A percentile compares a stretch with the other conserved stretches of the same genome.
These are phyloP conservation scores for Eupithecia subfuscata DNA, from an alignment of 2,888 invertebrate species.

Conservation along the genomic window DNA sequence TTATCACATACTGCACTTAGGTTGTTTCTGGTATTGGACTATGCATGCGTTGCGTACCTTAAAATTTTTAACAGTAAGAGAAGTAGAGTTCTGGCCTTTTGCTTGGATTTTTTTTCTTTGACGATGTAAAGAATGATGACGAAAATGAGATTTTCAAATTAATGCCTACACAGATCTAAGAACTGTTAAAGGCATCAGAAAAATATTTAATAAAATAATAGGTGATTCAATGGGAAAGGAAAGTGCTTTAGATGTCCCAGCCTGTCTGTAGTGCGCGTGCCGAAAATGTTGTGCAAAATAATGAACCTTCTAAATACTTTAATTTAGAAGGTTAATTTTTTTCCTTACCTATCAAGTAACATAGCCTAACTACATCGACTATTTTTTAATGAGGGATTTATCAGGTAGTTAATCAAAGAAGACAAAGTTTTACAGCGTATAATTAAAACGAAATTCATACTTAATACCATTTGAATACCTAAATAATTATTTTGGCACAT, in stretches of 20 bases:
- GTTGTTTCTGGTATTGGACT: neutral
- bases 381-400: neutral
- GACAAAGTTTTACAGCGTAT: neutral
- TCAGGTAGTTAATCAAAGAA: neutral
- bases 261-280: neutral
- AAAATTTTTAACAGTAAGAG: neutral
- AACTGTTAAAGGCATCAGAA: no score
- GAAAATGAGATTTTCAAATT: neutral
- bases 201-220: neutral
- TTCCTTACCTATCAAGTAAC: neutral
- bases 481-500: conserved; percentile 39
- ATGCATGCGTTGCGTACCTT: neutral
- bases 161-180: no score
- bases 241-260: neutral
- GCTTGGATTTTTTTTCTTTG: neutral
- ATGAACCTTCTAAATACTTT: neutral
- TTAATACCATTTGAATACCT: conserved; percentile 6
- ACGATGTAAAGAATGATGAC: neutral
- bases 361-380: neutral
- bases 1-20: conserved; percentile 31
- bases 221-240: neutral
- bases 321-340: no score
- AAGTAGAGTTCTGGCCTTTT: neutral
- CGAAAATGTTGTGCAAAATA: neutral
- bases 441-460: neutral